A percentile compares a stretch with the other conserved stretches of the same genome.
phyloP scores from a whole-genome alignment of 2,888 invertebrate genomes.

The Drosophila mimica region DNA sequence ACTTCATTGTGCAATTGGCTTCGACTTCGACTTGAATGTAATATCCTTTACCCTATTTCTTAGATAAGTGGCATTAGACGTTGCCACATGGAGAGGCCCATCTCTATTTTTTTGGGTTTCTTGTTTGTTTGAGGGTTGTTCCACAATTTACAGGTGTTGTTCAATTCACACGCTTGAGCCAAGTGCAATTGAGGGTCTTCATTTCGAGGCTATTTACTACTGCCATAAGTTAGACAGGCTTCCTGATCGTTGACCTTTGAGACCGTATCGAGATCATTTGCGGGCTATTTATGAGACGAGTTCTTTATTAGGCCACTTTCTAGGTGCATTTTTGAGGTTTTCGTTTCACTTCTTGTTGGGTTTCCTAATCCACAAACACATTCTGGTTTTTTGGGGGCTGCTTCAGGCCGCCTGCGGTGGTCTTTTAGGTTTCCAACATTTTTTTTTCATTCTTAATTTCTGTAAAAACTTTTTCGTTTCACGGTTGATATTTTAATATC shows the following conservation, averaged over 20 bases:
- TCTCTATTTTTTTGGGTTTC: too few species aligned
- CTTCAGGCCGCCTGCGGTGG: conserved; percentile 18
- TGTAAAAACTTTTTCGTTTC: conserved; percentile 1
- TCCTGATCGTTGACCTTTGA: conserved; percentile 44
- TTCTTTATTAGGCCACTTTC: conserved; percentile 42
- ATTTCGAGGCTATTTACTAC: conserved; percentile 34
- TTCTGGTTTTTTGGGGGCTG: neutral
- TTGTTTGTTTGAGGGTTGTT: conserved; percentile 35
- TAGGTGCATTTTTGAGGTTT: conserved; percentile 51
- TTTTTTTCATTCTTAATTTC: neutral
- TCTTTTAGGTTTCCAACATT: conserved; percentile 6
- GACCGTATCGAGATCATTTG: conserved; percentile 19
- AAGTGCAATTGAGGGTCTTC: conserved; percentile 41
- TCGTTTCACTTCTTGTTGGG: conserved; percentile 28
- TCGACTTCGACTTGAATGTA: conserved; percentile 19
- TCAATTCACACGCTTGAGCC: conserved; percentile 51
- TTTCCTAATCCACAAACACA: conserved; percentile 41
- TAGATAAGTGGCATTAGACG: conserved; percentile 39
- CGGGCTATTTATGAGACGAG: conserved; percentile 19
- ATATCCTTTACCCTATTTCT: conserved; percentile 36
- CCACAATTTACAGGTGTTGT: conserved; percentile 53
- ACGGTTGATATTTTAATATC: neutral
- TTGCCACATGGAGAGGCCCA: conserved; percentile 1
- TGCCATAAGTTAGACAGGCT: conserved; percentile 2
- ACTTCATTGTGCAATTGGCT: conserved; percentile 75